phyloP scores from a whole-genome alignment of 92 coral and sea anemone genomes.

The Paramuricea clavata region DNA sequence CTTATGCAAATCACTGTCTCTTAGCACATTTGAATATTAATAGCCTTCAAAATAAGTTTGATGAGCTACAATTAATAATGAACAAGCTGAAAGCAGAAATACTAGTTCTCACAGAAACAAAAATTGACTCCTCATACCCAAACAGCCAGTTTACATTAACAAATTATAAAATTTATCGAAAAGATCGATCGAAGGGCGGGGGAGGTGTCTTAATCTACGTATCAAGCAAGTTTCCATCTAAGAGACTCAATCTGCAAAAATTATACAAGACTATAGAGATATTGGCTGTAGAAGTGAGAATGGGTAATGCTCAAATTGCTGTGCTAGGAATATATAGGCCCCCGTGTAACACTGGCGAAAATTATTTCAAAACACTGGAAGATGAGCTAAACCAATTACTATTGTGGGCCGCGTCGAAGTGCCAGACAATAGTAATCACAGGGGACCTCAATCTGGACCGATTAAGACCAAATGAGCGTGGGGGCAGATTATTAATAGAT shows the following conservation, averaged over 20 bases:
- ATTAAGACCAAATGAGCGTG: slow-evolving; percentile 49
- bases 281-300: slow-evolving; percentile 38
- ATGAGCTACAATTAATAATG: slow-evolving; percentile 58
- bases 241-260: slow-evolving; percentile 46
- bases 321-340: slow-evolving; percentile 41
- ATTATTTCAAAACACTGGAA: slow-evolving; percentile 43
- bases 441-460: slow-evolving; percentile 69
- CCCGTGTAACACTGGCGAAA: slow-evolving; percentile 10
- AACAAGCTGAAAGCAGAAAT: slow-evolving; percentile 57
- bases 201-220: slow-evolving; percentile 39
- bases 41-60: slow-evolving; percentile 68
- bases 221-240: slow-evolving; percentile 21
- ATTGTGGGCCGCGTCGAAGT: slow-evolving; percentile 45
- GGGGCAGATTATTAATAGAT: slow-evolving; percentile 55
- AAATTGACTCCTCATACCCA: slow-evolving; percentile 68
- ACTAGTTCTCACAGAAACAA: slow-evolving; percentile 64
- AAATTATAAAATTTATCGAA: slow-evolving; percentile 46
- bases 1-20: slow-evolving; percentile 44
- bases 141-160: slow-evolving; percentile 43
- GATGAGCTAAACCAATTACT: slow-evolving; percentile 56
- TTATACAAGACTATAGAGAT: slow-evolving; percentile 38
- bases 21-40: slow-evolving; percentile 59
- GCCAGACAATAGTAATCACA: slow-evolving; percentile 21
- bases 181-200: slow-evolving; percentile 45
- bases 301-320: slow-evolving; percentile 5